Percentiles rank a stretch among this genome's conserved stretches.
Evolutionary conservation across 2,113 vertebrate genomes (phyloP).

Genomic region (Condylura cristata): DNA sequence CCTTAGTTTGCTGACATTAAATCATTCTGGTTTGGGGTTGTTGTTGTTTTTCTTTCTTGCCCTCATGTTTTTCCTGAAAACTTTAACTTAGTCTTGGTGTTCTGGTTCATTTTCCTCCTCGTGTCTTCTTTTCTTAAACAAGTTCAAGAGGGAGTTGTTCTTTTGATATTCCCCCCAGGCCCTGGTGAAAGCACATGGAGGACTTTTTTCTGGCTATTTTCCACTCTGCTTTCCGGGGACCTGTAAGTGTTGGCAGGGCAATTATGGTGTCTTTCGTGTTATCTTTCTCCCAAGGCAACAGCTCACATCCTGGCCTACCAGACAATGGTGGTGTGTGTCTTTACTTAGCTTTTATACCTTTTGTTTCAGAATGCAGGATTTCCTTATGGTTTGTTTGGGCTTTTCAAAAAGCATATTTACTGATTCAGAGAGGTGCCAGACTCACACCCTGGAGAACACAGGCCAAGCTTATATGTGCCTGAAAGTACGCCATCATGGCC

Average conservation of each 20-base stretch:
- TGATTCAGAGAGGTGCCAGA: constrained; percentile 54
- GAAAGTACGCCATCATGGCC: background rate
- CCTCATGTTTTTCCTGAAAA: constrained; percentile 60
- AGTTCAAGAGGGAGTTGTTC: background rate
- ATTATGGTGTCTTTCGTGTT: background rate
- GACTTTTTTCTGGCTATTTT: background rate
- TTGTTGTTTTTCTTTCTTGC: background rate
- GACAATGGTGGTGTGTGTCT: constrained; percentile 49
- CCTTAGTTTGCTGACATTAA: constrained; percentile 19
- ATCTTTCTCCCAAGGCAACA: constrained; percentile 54
- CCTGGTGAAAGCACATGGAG: background rate
- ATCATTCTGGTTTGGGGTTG: background rate
- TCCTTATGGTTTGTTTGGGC: constrained; percentile 75
- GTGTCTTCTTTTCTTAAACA: background rate
- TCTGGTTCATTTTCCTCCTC: background rate
- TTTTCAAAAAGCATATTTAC: constrained; percentile 64
- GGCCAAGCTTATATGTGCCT: constrained; percentile 60
- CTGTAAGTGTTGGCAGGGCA: background rate
- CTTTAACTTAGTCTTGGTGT: background rate
- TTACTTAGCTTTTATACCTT: constrained; percentile 58
- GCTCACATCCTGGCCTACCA: constrained; percentile 53
- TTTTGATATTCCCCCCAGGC: background rate
- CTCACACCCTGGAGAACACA: constrained; percentile 46
- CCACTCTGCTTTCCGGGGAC: constrained; percentile 14
- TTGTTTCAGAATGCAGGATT: constrained; percentile 73